Evolutionary conservation across 1,140 invertebrate genomes (phyloP).

Genomic region (Himalopsyche phryganea): DNA sequence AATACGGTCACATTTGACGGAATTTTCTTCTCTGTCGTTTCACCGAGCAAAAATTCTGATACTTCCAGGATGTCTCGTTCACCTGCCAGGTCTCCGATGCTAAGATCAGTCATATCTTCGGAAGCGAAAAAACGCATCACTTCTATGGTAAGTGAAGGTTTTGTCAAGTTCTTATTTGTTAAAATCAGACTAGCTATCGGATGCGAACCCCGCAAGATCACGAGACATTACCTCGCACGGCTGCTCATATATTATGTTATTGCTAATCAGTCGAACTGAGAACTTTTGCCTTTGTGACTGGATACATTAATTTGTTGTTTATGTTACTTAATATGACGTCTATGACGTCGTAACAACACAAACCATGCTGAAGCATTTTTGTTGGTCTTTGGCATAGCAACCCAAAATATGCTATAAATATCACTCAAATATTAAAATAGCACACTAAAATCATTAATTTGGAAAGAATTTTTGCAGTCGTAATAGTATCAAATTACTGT

Average conservation of each 20-base stretch:
- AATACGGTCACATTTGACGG: slow-evolving; percentile 19
- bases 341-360: too few relatives aligned
- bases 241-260: not conserved
- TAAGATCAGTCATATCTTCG: slow-evolving; percentile 17
- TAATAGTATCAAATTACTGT: too few relatives aligned
- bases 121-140: slow-evolving; percentile 24
- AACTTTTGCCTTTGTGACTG: not conserved
- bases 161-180: not conserved
- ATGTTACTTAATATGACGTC: too few relatives aligned
- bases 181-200: not conserved
- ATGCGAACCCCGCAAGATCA: not conserved
- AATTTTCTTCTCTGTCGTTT: slow-evolving; percentile 28
- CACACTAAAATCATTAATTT: too few relatives aligned
- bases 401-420: too few relatives aligned
- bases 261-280: not conserved
- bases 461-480: too few relatives aligned
- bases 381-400: too few relatives aligned
- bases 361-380: too few relatives aligned
- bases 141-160: slow-evolving; percentile 2
- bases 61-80: not conserved
- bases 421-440: too few relatives aligned
- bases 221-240: not conserved
- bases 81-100: slow-evolving; percentile 8
- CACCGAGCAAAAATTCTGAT: slow-evolving; percentile 17
- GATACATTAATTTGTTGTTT: not conserved